Evolutionary conservation across 2,113 vertebrate genomes (phyloP).

Genomic region (Azemiops feae): DNA sequence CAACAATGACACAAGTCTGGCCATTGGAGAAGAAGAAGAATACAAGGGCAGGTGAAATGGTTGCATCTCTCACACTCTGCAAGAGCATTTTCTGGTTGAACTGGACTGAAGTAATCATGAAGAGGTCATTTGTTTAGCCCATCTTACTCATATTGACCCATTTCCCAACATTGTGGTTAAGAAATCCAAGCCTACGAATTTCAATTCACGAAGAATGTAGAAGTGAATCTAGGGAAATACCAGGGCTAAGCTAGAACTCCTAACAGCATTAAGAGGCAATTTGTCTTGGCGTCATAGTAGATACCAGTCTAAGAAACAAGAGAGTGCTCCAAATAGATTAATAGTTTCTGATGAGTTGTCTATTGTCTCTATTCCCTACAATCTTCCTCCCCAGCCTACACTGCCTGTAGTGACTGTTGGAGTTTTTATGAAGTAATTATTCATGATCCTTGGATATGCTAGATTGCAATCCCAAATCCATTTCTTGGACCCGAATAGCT

Average conservation of each 20-base stretch:
- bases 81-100: background rate
- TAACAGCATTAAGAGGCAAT: constrained; percentile 44
- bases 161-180: background rate
- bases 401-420: background rate
- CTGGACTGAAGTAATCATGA: background rate
- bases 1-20: background rate
- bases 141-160: background rate
- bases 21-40: background rate
- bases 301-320: background rate
- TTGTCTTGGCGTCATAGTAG: constrained; percentile 12
- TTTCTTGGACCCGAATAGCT: background rate
- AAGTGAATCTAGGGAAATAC: background rate
- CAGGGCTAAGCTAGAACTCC: constrained; percentile 2
- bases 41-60: background rate
- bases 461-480: background rate
- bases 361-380: background rate
- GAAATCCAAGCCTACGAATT: background rate
- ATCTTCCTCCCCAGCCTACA: background rate
- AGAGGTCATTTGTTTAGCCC: background rate
- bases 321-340: background rate
- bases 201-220: background rate
- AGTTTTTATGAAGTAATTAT: background rate
- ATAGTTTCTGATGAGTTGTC: background rate
- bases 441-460: background rate
- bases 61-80: background rate